These are phyloP conservation scores for Camarhynchus parvulus DNA, from an alignment of 2,113 vertebrate genomes.

Conservation along the genomic window DNA sequence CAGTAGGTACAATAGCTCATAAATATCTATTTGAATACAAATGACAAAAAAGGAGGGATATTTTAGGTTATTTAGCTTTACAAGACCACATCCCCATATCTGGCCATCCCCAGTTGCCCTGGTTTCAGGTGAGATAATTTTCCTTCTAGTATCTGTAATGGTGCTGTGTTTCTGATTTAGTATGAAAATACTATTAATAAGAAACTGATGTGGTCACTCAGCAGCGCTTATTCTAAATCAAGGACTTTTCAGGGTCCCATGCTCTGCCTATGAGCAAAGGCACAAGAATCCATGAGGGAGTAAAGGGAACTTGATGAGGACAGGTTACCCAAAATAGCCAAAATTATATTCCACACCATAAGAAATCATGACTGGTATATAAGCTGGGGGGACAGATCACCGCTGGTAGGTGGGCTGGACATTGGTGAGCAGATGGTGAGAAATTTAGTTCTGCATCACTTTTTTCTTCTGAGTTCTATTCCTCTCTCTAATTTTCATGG, in stretches of 20 bases:
- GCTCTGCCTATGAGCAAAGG: neutral
- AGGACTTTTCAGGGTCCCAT: neutral
- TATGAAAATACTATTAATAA: neutral
- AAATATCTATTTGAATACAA: neutral
- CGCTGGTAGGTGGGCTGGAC: neutral
- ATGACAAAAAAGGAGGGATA: neutral
- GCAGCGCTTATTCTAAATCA: neutral
- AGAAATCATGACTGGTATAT: neutral
- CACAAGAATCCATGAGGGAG: neutral
- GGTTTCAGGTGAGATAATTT: neutral
- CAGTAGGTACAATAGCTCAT: neutral
- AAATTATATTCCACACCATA: neutral
- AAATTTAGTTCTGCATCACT: neutral
- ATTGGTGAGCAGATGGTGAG: neutral
- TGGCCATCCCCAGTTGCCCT: neutral
- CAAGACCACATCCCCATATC: neutral
- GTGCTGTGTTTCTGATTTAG: neutral
- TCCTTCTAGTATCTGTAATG: neutral
- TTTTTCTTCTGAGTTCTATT: neutral
- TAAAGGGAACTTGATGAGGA: neutral
- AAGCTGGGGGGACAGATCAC: neutral
- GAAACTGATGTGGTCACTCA: neutral
- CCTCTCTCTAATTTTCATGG: neutral
- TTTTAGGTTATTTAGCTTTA: neutral
- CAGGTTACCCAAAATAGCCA: neutral